A percentile compares a stretch with the other conserved stretches of the same genome.
These are phyloP conservation scores for Ceryle rudis DNA, from an alignment of 2,797 vertebrate genomes.

Conservation along the genomic window DNA sequence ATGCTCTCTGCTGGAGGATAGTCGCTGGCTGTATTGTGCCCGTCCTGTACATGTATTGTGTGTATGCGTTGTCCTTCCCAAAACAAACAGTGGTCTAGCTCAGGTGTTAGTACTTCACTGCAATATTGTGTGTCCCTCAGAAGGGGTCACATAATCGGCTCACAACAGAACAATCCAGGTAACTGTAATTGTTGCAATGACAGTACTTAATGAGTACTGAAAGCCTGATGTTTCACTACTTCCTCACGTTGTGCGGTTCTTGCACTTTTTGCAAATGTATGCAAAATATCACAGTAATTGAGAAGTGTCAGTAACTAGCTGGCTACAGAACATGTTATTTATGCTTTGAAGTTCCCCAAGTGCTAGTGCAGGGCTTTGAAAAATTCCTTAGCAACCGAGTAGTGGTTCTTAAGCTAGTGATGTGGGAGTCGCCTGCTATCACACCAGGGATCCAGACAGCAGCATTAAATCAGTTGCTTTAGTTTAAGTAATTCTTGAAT, in stretches of 20 bases:
- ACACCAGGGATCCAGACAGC: conserved; percentile 51
- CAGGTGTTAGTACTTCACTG: not conserved
- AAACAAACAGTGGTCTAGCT: not conserved
- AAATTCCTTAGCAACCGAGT: conserved; percentile 24
- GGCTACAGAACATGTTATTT: not conserved
- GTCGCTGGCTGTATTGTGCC: not conserved
- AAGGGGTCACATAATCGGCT: not conserved
- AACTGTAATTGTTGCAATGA: not conserved
- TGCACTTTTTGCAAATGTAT: not conserved
- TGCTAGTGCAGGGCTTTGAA: conserved; percentile 59
- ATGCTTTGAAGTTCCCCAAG: conserved; percentile 16
- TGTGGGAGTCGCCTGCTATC: conserved; percentile 51
- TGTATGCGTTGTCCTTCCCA: not conserved
- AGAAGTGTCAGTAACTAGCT: not conserved
- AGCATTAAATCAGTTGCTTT: conserved; percentile 58
- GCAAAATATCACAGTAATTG: not conserved
- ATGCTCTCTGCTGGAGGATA: not conserved
- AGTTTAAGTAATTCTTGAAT: conserved; percentile 51
- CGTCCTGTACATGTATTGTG: not conserved
- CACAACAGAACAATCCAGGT: not conserved
- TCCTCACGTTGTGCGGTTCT: not conserved
- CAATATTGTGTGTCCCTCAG: not conserved
- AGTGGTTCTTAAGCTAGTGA: conserved; percentile 30
- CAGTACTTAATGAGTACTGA: not conserved
- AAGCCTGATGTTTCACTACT: not conserved